Conservation (phyloP, 2,888 invertebrate genomes). For the Macrostomum cliftonense region DNA sequence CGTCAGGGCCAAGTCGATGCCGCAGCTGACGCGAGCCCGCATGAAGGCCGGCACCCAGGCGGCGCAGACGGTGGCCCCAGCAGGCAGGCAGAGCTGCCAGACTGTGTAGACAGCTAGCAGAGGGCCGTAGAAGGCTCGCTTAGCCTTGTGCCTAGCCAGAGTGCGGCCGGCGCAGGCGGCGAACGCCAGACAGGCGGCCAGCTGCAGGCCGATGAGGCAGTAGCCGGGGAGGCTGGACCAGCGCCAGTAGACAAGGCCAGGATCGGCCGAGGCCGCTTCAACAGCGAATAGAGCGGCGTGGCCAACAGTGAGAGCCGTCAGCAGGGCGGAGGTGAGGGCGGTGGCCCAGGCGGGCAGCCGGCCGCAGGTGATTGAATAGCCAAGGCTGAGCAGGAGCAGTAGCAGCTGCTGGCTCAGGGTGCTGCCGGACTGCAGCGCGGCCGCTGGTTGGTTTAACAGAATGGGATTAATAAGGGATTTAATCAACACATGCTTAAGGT, state of each 20-base stretch:
- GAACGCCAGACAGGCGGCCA: not conserved
- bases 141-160: slow-evolving; percentile 51
- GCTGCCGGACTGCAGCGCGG: too few relatives aligned
- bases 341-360: not conserved
- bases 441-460: too few relatives aligned
- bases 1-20: slow-evolving; percentile 47
- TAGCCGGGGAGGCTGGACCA: slow-evolving; percentile 79
- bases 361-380: not conserved
- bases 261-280: slow-evolving; percentile 48
- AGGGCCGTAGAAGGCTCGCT: slow-evolving; percentile 61
- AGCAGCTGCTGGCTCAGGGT: not conserved
- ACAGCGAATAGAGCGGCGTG: not conserved
- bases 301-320: not conserved
- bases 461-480: too few relatives aligned
- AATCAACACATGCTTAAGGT: too few relatives aligned
- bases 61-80: too few relatives aligned
- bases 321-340: not conserved
- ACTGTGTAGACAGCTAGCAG: slow-evolving; percentile 61
- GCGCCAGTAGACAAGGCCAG: slow-evolving; percentile 66
- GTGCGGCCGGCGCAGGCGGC: not conserved
- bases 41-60: slow-evolving; percentile 44
- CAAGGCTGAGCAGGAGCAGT: not conserved
- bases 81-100: slow-evolving; percentile 43
- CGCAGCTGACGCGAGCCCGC: slow-evolving; percentile 51
- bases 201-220: slow-evolving; percentile 45